Conservation (phyloP, 2,888 invertebrate species). For the Allygus modestus region DNA sequence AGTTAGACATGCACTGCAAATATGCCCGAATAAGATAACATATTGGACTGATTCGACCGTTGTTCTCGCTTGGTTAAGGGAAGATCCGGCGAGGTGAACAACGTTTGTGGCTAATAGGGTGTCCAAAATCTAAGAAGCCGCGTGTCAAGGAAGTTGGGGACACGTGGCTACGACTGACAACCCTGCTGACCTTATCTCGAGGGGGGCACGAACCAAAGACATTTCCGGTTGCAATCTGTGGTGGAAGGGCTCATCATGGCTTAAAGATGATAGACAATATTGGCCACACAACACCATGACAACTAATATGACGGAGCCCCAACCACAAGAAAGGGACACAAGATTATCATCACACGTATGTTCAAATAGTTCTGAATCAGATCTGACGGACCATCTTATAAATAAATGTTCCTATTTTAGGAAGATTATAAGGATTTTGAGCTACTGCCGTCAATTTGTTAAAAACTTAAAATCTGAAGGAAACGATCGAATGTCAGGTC, state of each 20-base stretch:
- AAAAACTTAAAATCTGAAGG: too few species aligned
- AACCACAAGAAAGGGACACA: too few species aligned
- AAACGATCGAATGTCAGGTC: too few species aligned
- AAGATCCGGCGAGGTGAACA: slow-evolving; percentile 54
- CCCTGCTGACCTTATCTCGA: slow-evolving; percentile 67
- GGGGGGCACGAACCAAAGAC: slow-evolving; percentile 59
- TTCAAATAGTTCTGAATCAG: too few species aligned
- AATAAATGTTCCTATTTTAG: too few species aligned
- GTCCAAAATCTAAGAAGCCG: not conserved
- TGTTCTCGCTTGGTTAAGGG: slow-evolving; percentile 62
- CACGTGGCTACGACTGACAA: slow-evolving; percentile 66
- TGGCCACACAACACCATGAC: not conserved
- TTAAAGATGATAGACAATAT: not conserved
- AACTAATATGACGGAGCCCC: too few species aligned
- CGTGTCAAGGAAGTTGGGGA: slow-evolving; percentile 60
- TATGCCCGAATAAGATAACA: not conserved
- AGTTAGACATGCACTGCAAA: not conserved
- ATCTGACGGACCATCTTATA: too few species aligned
- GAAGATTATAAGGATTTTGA: too few species aligned
- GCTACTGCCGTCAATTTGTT: too few species aligned
- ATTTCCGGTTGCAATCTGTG: slow-evolving; percentile 60
- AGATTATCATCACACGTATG: too few species aligned
- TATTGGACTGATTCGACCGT: slow-evolving; percentile 65
- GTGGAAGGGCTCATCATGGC: slow-evolving; percentile 60
- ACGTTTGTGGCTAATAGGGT: slow-evolving; percentile 27